Evolutionary conservation across 2,797 vertebrate genomes (phyloP), one percentile per base, ranked within the genome.

Genomic region (Neosilurus mollespiculum): DNA sequence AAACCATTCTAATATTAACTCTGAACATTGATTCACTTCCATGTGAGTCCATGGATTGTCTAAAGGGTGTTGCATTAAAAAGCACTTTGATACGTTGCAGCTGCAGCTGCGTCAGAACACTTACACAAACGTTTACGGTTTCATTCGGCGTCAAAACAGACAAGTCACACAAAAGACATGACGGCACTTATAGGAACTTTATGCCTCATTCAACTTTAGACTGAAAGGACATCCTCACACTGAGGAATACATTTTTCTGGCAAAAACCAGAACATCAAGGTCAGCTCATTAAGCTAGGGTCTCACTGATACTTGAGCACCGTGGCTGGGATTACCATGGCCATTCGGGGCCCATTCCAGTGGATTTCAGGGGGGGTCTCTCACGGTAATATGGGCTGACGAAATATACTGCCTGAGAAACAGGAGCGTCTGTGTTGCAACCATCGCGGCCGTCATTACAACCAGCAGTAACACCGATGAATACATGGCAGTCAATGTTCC

Each of bases 131-230:
- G 24, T 64, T 62, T 66, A 4, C 37, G 12, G 9, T 76, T 70
- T 83, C 20, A 34, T 61, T 54, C 58, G 14, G 30, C 65, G 72
- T 37, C 9, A 59, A 34, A 78, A 61, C 76, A 81, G 30, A 56
- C 56, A 75, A 71, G 76, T 30, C 80, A 61, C 30, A 77, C 53
- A 81, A 37, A 84, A 76, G 10, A 30, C 53, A 51, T 26, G 9
- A 4, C 43, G 11, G n/a, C 22, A 71, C 69, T 56, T 5, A 11
- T 20, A 61, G 20, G 24, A 78, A 78, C 12, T 54, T 26, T 54
- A 3, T 37, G 18, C 10, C 34, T 43, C 34, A 37, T 8, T 18
- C 20, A 2, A 9, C 51, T 18, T 54, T 54, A 20, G 72, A 2
- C 54, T 14, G 2, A 56, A 5, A 59, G 72, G 72, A 58, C 72